phyloP scores from a whole-genome alignment of 2,797 vertebrate genomes.

The Halcyon leucocephala region DNA sequence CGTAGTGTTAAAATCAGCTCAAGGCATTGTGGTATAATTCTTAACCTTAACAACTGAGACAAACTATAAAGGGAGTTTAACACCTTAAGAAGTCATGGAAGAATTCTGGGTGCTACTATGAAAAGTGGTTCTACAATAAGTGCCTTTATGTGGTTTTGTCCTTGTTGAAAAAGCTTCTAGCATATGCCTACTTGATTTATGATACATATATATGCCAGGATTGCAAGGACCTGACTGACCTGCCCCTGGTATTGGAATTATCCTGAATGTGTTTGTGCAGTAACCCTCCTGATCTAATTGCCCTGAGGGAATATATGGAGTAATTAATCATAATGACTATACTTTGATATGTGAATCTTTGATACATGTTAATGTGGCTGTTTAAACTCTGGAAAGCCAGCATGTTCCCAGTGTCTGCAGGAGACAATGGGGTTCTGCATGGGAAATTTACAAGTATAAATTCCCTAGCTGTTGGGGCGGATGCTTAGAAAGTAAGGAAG shows the following conservation, averaged over 20 bases:
- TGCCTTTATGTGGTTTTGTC: background rate
- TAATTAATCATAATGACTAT: slow-evolving; percentile 33
- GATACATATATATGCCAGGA: background rate
- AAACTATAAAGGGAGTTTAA: background rate
- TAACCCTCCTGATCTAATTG: background rate
- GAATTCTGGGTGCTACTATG: background rate
- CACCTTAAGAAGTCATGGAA: background rate
- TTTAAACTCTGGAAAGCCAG: background rate
- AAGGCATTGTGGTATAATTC: background rate
- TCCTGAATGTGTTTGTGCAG: background rate
- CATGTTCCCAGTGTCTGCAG: background rate
- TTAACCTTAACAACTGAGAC: background rate
- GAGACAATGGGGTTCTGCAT: background rate
- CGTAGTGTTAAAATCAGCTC: background rate
- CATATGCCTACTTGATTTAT: background rate
- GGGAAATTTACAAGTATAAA: background rate
- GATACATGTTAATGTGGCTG: slow-evolving; percentile 5
- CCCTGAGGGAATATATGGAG: background rate
- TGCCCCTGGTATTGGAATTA: slow-evolving; percentile 16
- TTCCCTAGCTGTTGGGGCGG: background rate
- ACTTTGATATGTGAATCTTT: slow-evolving; percentile 8
- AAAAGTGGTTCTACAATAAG: background rate
- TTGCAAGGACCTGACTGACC: background rate
- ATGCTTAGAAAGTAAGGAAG: background rate
- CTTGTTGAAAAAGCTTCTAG: background rate